Evolutionary conservation across 2,113 vertebrate species (phyloP).

Genomic region (Rostratula benghalensis): DNA sequence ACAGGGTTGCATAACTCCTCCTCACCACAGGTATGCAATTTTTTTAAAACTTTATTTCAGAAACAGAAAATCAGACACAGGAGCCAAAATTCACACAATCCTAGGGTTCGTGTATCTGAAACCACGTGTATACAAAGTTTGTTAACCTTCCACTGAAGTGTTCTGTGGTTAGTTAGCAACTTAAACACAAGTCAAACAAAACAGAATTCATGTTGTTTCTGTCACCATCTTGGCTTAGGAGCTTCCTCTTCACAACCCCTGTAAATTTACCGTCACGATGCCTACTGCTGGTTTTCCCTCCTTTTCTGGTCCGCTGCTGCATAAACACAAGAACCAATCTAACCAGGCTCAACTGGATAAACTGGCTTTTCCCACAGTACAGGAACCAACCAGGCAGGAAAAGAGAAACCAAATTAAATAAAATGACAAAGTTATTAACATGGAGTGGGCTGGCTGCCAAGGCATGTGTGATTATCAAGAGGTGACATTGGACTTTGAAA

Average conservation of each 20-base stretch:
- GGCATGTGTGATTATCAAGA: background rate
- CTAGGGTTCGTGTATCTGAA: background rate
- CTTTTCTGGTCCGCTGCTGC: background rate
- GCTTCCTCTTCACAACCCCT: background rate
- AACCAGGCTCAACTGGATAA: conserved; percentile 2
- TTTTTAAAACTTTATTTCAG: background rate
- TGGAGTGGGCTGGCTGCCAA: background rate
- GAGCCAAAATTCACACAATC: background rate
- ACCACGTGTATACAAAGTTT: background rate
- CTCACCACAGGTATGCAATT: background rate
- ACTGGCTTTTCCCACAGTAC: background rate
- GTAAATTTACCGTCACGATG: background rate
- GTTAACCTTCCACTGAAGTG: background rate
- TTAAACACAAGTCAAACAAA: conserved; percentile 11
- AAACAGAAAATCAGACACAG: background rate
- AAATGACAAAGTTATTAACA: background rate
- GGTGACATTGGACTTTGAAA: background rate
- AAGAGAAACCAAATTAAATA: background rate
- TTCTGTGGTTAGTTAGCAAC: background rate
- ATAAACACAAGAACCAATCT: background rate
- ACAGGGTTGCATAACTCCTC: background rate
- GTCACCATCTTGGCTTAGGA: background rate
- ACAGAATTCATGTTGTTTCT: background rate
- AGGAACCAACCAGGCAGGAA: background rate
- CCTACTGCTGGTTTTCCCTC: background rate